These are phyloP conservation scores for Xanthia icteritia DNA, from an alignment of 2,888 invertebrate species.

Conservation along the genomic window DNA sequence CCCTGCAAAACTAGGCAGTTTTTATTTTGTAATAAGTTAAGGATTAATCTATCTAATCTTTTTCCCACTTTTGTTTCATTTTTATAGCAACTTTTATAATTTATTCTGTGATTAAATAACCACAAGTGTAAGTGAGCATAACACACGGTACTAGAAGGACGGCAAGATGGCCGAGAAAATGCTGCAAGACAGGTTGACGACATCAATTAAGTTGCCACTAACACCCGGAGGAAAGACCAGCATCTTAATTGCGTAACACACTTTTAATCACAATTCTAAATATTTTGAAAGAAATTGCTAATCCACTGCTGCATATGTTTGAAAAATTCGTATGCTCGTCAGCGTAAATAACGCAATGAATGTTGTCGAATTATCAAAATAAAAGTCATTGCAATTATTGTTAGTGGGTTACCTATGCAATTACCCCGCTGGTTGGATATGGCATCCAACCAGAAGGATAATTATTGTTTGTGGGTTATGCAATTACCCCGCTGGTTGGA, in stretches of 20 bases:
- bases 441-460: no score
- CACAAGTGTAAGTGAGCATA: neutral
- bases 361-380: no score
- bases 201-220: neutral
- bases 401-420: no score
- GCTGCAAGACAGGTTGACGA: neutral
- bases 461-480: no score
- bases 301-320: neutral
- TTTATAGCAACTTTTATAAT: neutral
- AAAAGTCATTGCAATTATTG: no score
- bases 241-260: neutral
- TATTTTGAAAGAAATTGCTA: no score
- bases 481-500: no score
- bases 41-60: neutral
- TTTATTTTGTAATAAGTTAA: neutral
- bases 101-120: neutral
- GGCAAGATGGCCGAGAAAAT: neutral
- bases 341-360: neutral
- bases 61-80: no score
- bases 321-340: no score
- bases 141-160: no score
- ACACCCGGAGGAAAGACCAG: neutral
- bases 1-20: neutral
- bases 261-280: no score
- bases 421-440: no score